phyloP scores from a whole-genome alignment of 2,888 invertebrate species.

The Odontothrips loti region DNA sequence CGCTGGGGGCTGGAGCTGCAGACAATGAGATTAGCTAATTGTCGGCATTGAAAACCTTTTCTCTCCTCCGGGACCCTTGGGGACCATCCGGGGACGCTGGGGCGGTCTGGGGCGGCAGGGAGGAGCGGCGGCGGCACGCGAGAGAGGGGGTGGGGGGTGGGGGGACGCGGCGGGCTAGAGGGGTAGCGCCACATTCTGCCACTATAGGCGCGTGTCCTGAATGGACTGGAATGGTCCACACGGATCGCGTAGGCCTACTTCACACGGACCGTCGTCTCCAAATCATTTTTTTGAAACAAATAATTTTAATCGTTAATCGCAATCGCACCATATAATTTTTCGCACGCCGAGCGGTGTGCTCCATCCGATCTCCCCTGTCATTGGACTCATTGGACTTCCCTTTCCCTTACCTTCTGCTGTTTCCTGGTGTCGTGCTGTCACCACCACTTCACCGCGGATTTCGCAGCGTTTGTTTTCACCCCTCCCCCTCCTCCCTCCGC shows the following conservation, averaged over 20 bases:
- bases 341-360: too few relatives aligned
- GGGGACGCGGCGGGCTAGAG: too few relatives aligned
- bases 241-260: too few relatives aligned
- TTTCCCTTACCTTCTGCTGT: too few relatives aligned
- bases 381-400: too few relatives aligned
- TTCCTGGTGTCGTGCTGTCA: too few relatives aligned
- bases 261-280: too few relatives aligned
- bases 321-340: too few relatives aligned
- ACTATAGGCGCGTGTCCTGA: not conserved
- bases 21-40: slow-evolving; percentile 25
- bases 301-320: too few relatives aligned
- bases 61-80: not conserved
- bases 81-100: not conserved
- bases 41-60: slow-evolving; percentile 17
- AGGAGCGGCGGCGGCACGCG: not conserved
- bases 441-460: not conserved
- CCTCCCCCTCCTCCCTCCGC: not conserved
- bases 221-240: too few relatives aligned
- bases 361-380: too few relatives aligned
- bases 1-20: not conserved
- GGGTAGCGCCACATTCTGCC: not conserved
- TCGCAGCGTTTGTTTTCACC: not conserved
- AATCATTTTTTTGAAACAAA: too few relatives aligned
- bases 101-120: not conserved
- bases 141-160: not conserved